Conservation (phyloP, 2,113 vertebrate genomes). For the Edolisoma coerulescens region DNA sequence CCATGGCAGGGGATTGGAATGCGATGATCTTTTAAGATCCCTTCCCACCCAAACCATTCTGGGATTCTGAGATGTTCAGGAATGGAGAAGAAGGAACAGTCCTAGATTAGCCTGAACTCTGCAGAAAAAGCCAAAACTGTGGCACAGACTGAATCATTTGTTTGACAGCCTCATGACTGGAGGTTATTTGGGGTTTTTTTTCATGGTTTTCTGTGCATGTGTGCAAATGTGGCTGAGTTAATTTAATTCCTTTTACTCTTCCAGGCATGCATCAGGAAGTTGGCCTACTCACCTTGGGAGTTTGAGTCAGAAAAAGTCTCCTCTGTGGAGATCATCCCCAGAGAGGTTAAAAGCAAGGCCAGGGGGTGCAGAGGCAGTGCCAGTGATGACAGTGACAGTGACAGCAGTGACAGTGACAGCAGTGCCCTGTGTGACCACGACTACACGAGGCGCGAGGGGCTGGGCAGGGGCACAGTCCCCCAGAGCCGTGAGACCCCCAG, state of each 20-base stretch:
- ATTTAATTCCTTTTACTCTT: not conserved
- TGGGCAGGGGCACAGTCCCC: not conserved
- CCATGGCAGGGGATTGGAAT: not conserved
- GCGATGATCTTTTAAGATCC: not conserved
- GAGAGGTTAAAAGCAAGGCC: conserved; percentile 21
- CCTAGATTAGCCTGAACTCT: not conserved
- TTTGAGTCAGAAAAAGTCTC: not conserved
- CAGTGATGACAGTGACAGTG: not conserved
- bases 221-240: not conserved
- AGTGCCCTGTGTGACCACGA: not conserved
- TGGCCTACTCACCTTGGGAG: not conserved
- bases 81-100: not conserved
- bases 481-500: rapidly evolving
- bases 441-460: conserved; percentile 12
- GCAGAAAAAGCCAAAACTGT: not conserved
- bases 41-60: not conserved
- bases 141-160: not conserved
- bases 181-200: not conserved
- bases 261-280: not conserved
- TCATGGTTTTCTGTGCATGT: not conserved
- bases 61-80: not conserved
- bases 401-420: not conserved
- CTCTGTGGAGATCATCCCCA: conserved; percentile 20
- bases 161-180: not conserved
- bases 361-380: not conserved